Conservation (phyloP, 2,797 vertebrate genomes). For the Poecilia picta region DNA sequence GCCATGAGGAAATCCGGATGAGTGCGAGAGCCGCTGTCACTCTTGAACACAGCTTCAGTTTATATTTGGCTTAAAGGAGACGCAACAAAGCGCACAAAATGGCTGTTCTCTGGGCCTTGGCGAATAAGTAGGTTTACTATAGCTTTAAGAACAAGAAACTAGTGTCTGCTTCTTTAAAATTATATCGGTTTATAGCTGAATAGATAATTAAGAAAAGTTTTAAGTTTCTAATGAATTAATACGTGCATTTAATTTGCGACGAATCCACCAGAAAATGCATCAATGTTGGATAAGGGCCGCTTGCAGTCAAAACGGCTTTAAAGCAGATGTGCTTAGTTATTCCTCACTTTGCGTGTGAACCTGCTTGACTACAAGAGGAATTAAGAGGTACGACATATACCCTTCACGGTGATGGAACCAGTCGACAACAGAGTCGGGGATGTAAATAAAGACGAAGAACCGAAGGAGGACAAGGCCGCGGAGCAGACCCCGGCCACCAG, state of each 20-base stretch:
- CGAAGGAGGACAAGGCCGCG: slow-evolving; percentile 76
- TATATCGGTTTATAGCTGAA: slow-evolving; percentile 77
- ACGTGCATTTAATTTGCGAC: slow-evolving; percentile 65
- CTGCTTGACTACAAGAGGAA: slow-evolving; percentile 45
- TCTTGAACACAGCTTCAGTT: slow-evolving; percentile 56
- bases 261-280: slow-evolving; percentile 74
- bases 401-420: slow-evolving; percentile 76
- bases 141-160: slow-evolving; percentile 85
- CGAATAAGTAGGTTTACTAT: slow-evolving; percentile 81
- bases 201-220: slow-evolving; percentile 79
- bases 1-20: slow-evolving; percentile 44
- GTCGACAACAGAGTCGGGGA: slow-evolving; percentile 60
- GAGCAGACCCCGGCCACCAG: slow-evolving; percentile 75
- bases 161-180: slow-evolving; percentile 84
- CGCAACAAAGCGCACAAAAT: slow-evolving; percentile 84
- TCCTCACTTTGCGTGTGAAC: slow-evolving; percentile 56
- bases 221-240: slow-evolving; percentile 64
- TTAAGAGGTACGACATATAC: slow-evolving; percentile 21
- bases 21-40: slow-evolving; percentile 26
- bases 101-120: slow-evolving; percentile 63
- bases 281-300: slow-evolving; percentile 75
- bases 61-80: slow-evolving; percentile 87
- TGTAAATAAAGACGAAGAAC: slow-evolving; percentile 72
- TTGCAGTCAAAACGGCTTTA: slow-evolving; percentile 66
- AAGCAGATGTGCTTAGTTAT: slow-evolving; percentile 57